phyloP scores from a whole-genome alignment of 1,140 invertebrate genomes.

The Calliphora vicina region DNA sequence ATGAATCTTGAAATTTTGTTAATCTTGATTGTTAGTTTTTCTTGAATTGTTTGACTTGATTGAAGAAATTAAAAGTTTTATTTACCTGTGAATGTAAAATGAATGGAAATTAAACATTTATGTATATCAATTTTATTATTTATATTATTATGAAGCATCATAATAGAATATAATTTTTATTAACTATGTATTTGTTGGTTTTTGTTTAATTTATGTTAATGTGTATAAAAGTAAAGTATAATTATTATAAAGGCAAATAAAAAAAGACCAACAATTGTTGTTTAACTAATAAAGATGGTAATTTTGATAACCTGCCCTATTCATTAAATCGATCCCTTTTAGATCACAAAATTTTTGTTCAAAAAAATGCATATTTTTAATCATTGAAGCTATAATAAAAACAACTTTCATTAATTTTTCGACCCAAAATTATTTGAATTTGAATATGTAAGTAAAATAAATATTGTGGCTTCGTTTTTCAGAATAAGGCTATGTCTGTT shows the following conservation, averaged over 20 bases:
- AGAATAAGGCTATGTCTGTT: too few relatives aligned
- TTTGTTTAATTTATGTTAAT: not conserved
- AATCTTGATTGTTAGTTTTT: not conserved
- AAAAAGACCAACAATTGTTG: not conserved
- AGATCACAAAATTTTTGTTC: too few relatives aligned
- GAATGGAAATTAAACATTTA: not conserved
- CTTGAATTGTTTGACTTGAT: not conserved
- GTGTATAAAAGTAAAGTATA: not conserved
- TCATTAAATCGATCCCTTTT: too few relatives aligned
- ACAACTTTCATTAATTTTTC: too few relatives aligned
- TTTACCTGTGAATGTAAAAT: not conserved
- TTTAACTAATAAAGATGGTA: conserved; percentile 16
- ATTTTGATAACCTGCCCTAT: too few relatives aligned
- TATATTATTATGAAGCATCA: conserved; percentile 22
- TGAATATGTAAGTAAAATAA: too few relatives aligned
- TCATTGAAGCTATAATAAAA: too few relatives aligned
- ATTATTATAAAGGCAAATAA: conserved; percentile 5
- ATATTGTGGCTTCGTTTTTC: too few relatives aligned
- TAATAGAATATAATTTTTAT: conserved; percentile 35
- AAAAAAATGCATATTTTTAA: too few relatives aligned
- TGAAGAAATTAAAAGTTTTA: not conserved
- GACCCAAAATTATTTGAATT: too few relatives aligned
- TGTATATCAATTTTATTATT: not conserved
- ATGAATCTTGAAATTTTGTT: not conserved
- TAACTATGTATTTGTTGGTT: conserved; percentile 17